Percentiles rank a stretch among this genome's conserved stretches.
Conservation (phyloP, 2,797 vertebrate species). For the Myioborus miniatus region DNA sequence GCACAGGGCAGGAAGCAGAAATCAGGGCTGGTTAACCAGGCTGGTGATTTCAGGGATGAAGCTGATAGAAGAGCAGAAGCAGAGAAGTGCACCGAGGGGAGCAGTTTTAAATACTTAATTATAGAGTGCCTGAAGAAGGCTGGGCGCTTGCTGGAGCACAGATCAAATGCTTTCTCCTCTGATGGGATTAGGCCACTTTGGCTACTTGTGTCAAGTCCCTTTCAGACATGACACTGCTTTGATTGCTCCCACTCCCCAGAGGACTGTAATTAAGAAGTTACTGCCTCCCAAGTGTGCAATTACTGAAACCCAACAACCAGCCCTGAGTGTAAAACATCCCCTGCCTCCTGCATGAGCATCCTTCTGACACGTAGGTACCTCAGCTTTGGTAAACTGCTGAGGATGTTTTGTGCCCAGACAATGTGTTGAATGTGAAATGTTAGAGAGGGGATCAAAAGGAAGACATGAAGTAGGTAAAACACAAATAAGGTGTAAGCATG, state of each 20-base stretch:
- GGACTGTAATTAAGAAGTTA: slow-evolving; percentile 40
- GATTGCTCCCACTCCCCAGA: neutral
- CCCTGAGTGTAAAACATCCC: neutral
- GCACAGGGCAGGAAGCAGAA: neutral
- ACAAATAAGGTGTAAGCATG: neutral
- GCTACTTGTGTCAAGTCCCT: slow-evolving; percentile 11
- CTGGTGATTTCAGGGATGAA: neutral
- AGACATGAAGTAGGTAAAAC: neutral
- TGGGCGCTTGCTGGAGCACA: neutral
- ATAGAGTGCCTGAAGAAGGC: neutral
- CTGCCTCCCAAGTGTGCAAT: neutral
- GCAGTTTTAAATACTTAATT: slow-evolving; percentile 19
- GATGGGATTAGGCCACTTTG: neutral
- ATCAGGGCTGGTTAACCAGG: neutral
- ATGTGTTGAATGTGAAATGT: neutral
- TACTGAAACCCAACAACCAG: neutral
- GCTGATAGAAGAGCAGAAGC: neutral
- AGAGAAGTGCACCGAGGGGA: neutral
- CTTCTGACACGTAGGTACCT: neutral
- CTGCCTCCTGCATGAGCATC: neutral
- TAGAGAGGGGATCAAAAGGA: neutral
- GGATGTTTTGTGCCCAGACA: neutral
- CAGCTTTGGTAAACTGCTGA: neutral
- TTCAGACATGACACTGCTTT: neutral
- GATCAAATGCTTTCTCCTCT: slow-evolving; percentile 12